phyloP scores from a whole-genome alignment of 2,113 vertebrate species.

The Phrynosoma blainvillii region DNA sequence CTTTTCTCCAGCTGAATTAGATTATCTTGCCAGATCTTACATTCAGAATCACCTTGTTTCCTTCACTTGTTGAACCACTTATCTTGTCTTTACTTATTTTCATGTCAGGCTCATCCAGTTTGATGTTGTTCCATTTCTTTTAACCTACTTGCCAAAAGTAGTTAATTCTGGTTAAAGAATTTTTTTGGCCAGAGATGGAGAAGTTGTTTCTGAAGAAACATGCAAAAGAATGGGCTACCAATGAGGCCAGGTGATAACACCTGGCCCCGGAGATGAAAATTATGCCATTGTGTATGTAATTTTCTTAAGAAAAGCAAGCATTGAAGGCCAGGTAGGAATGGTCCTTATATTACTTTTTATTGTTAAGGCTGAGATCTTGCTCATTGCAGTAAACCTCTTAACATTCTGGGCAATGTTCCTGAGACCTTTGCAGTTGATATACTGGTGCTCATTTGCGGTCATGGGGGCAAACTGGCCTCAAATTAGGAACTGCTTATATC shows the following conservation, averaged over 20 bases:
- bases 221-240: neutral
- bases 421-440: too few species aligned
- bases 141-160: neutral
- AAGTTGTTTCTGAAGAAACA: neutral
- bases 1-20: neutral
- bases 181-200: neutral
- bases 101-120: neutral
- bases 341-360: neutral
- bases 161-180: neutral
- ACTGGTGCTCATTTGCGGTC: too few species aligned
- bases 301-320: neutral
- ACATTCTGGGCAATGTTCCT: neutral
- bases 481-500: too few species aligned
- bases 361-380: neutral
- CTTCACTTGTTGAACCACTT: neutral
- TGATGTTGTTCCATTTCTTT: neutral
- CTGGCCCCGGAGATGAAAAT: neutral
- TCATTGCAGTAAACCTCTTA: neutral
- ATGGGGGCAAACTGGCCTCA: too few species aligned
- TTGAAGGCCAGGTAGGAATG: neutral
- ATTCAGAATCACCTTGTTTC: neutral
- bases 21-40: neutral
- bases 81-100: neutral
- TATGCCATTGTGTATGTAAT: neutral
- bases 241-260: neutral